Base-by-base conservation (phyloP, 2,888 invertebrate species). In the Herminia tarsipennalis region DNA sequence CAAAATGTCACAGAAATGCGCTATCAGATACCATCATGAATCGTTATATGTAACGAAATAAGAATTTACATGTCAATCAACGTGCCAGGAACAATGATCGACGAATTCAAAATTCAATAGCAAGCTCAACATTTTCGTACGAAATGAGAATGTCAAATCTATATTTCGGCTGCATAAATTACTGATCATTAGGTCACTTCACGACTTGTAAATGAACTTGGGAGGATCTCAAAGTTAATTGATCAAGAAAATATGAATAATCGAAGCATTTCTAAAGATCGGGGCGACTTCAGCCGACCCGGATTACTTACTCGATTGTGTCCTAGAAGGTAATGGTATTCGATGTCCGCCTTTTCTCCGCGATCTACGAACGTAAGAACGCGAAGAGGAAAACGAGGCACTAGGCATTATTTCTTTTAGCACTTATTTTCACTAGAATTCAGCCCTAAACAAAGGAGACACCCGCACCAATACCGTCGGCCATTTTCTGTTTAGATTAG, bases 301-400 rank as follows among this genome's bases (percentile, higher is more conserved):
- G 89, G 88, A 88, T 89, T 83, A 93, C 94, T 94, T 93, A 95
- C 95, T 95, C 90, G 95, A 95, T 92, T 94, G 95, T 82, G 95
- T 95, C 91, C 95, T 94, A 77, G 95, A 95, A 81, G 95, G 95
- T 86, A 95, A 92, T 74, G 95, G 95, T 86, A 95, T 96, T 85
- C 97, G 94, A 92, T 96, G 96, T 77, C 95, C 96, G 86, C 96
- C 96, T 95, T 97, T 97, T 93, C 97, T 95, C 86, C 97, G 94
- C 88, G 97, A 97, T 92, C 97, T 95, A 91, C 97, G 95, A 82
- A 96, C 95, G 93, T 96, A 97, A 92, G 96, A 96, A 93, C 97
- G 95, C 92, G 96, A 96, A 92, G 97, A 96, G 86, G 96, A 96
- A 92, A 97, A 97, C 89, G 97, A 97, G 93, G 97, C 97, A 94